Evolutionary conservation across 2,113 vertebrate species (phyloP).

Genomic region (Alces alces): DNA sequence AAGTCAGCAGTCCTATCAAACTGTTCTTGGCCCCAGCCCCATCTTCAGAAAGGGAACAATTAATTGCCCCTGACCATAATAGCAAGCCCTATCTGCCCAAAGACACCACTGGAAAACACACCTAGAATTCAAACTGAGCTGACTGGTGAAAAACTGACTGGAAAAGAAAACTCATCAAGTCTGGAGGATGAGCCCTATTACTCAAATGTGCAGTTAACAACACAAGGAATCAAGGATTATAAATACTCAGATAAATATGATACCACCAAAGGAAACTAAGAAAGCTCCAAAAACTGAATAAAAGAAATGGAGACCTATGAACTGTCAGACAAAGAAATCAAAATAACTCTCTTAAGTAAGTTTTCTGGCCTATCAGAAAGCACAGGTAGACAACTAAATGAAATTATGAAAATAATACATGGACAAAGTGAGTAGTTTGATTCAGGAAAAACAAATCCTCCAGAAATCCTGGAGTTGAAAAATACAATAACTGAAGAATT

Average conservation of each 20-base stretch:
- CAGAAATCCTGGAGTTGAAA: neutral
- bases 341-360: neutral
- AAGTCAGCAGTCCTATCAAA: neutral
- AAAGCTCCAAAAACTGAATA: neutral
- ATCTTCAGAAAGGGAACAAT: neutral
- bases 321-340: neutral
- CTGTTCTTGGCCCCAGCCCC: neutral
- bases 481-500: neutral
- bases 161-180: neutral
- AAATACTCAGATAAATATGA: neutral
- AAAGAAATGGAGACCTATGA: neutral
- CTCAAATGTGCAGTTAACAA: neutral
- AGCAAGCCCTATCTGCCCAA: neutral
- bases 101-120: neutral
- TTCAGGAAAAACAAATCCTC: neutral
- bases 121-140: neutral
- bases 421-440: neutral
- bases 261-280: neutral
- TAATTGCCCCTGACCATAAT: neutral
- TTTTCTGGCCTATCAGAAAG: neutral
- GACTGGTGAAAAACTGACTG: neutral
- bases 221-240: neutral
- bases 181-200: neutral
- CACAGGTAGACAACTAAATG: neutral
- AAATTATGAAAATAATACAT: neutral